phyloP scores from a whole-genome alignment of 2,113 vertebrate species.

The Lontra canadensis region DNA sequence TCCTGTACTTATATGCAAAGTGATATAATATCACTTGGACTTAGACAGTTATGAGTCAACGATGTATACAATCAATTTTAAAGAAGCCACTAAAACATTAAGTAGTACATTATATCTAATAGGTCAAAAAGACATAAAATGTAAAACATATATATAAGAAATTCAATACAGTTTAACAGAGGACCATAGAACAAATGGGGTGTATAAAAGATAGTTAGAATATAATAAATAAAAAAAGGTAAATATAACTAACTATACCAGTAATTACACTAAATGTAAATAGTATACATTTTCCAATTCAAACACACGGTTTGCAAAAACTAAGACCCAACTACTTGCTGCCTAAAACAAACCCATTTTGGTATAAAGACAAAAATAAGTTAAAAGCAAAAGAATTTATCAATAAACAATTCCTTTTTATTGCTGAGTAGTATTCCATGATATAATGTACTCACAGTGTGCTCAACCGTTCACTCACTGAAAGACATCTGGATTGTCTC shows the following conservation, averaged over 20 bases:
- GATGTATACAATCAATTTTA: background rate
- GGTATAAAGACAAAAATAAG: background rate
- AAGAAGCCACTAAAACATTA: background rate
- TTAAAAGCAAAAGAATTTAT: background rate
- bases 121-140: background rate
- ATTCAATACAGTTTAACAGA: background rate
- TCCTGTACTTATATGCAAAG: background rate
- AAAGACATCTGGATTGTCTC: background rate
- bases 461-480: accelerated
- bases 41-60: background rate
- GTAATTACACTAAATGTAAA: background rate
- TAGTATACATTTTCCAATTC: background rate
- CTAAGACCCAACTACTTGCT: background rate
- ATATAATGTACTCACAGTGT: background rate
- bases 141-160: background rate
- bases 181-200: background rate
- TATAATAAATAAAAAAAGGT: background rate
- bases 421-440: too few species aligned
- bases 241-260: background rate
- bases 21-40: background rate
- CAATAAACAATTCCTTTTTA: background rate
- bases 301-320: background rate
- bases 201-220: background rate
- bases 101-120: background rate
- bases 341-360: background rate